These are phyloP conservation scores for Ametastegia equiseti DNA, from an alignment of 2,888 invertebrate species.

Conservation along the genomic window DNA sequence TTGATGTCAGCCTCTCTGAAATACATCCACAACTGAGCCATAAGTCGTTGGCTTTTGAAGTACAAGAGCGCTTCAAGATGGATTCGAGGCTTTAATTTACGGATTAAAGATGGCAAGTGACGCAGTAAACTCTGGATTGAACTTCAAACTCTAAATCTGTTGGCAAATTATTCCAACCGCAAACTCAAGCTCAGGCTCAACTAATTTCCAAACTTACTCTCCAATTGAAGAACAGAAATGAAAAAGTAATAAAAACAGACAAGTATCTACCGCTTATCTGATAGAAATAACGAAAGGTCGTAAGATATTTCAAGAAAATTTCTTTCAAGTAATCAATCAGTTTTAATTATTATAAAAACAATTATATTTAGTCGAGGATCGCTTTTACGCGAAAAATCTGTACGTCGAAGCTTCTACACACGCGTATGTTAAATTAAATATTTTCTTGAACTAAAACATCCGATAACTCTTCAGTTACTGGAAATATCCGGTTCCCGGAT, in stretches of 20 bases:
- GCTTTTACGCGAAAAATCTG: too few relatives aligned
- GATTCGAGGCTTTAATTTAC: conserved; percentile 6
- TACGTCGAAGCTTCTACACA: too few relatives aligned
- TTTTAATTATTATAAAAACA: background rate
- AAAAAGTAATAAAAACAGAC: background rate
- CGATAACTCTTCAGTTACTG: background rate
- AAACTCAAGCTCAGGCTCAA: background rate
- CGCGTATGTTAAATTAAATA: background rate
- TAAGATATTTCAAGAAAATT: too few relatives aligned
- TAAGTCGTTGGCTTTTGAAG: conserved; percentile 1
- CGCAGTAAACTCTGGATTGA: background rate
- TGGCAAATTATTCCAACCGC: background rate
- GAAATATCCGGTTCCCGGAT: background rate
- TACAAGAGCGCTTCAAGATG: background rate
- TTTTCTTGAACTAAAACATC: background rate
- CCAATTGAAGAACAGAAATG: background rate
- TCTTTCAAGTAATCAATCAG: background rate
- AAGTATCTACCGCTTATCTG: too few relatives aligned
- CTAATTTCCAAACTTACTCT: background rate
- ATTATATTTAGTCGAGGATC: too few relatives aligned
- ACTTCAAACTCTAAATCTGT: background rate
- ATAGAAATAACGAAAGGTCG: too few relatives aligned
- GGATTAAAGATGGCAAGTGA: background rate
- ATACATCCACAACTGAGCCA: background rate
- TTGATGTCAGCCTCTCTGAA: background rate